phyloP scores from a whole-genome alignment of 2,113 vertebrate species.

The Perognathus longimembris region DNA sequence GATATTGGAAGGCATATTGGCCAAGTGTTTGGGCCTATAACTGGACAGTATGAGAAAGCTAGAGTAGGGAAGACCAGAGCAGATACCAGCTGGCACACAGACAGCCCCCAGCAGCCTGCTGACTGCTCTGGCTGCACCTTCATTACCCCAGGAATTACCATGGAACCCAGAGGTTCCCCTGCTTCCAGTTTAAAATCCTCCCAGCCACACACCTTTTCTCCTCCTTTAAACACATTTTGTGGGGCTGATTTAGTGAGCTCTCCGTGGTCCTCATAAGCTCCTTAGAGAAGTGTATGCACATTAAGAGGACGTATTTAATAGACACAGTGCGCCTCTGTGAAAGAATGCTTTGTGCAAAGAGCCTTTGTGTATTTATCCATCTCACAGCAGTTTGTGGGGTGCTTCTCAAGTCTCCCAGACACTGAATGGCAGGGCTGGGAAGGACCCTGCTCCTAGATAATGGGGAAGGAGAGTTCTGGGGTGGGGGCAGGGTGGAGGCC shows the following conservation, averaged over 20 bases:
- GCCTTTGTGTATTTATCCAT: slow-evolving; percentile 87
- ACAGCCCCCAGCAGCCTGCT: no score
- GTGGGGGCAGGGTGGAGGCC: slow-evolving; percentile 70
- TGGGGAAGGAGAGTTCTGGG: slow-evolving; percentile 66
- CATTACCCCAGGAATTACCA: slow-evolving; percentile 30
- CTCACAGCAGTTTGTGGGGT: slow-evolving; percentile 85
- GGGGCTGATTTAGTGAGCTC: slow-evolving; percentile 66
- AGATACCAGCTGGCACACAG: background rate
- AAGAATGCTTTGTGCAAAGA: slow-evolving; percentile 89
- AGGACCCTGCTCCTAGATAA: slow-evolving; percentile 88
- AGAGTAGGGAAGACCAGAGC: background rate
- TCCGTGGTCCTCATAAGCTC: slow-evolving; percentile 83
- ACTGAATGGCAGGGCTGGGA: slow-evolving; percentile 81
- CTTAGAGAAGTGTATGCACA: slow-evolving; percentile 85
- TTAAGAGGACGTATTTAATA: slow-evolving; percentile 88
- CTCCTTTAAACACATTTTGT: slow-evolving; percentile 71
- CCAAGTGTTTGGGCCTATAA: background rate
- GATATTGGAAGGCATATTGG: background rate
- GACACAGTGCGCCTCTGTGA: slow-evolving; percentile 83
- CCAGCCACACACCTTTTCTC: slow-evolving; percentile 31
- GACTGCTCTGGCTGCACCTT: background rate
- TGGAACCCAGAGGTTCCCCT: slow-evolving; percentile 12
- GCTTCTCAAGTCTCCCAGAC: slow-evolving; percentile 86
- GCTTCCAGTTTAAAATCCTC: slow-evolving; percentile 66
- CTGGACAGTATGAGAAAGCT: background rate